Evolutionary conservation across 2,113 vertebrate genomes (phyloP), one percentile per base, ranked within the genome.

Genomic region (Phalacrocorax carbo): DNA sequence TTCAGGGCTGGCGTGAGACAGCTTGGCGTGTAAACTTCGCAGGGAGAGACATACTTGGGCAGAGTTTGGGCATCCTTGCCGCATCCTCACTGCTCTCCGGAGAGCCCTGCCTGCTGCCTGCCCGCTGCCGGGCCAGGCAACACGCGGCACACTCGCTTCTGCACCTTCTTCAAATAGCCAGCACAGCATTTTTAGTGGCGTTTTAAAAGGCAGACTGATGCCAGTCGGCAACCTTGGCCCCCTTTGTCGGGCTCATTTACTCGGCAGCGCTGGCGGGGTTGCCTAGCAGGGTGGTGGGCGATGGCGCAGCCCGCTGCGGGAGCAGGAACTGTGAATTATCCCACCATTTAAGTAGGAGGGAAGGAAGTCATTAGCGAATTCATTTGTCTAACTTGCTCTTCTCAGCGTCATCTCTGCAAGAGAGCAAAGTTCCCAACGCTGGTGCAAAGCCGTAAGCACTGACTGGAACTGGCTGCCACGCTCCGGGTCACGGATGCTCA

Each of bases 341-440:
- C 87, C 85, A 9, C 84, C 85, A 27, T 93, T 96, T 57, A 96
- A 96, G 93, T n/a, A 88, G 95, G 96, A 97, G 97, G 96, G 96
- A 96, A 97, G 89, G 95, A 97, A 97, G 97, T 96, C 82, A 94
- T 97, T 97, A 97, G 91, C 4, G 64, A 94, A 62, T 91, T 97
- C 89, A 87, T 97, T 93, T 97, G 96, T 88, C 86, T 82, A 79
- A 93, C 95, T 96, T 97, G 96, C 96, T 94, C 95, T 79, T 38
- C 66, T 93, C 88, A 8, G 88, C 95, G 83, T 79, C 91, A 73
- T 88, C 23, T 66, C 91, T 87, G 83, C 38, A 12, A 52, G 81
- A 82, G 65, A 69, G 65, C 36, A 7, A 94, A 96, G 94, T 89
- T 89, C 96, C 84, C 29, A 90, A 21, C 0, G 73, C 91, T 42